Evolutionary conservation across 2,888 invertebrate species (phyloP), one percentile per base, ranked within the genome.

Genomic region (Amaurobius ferox): DNA sequence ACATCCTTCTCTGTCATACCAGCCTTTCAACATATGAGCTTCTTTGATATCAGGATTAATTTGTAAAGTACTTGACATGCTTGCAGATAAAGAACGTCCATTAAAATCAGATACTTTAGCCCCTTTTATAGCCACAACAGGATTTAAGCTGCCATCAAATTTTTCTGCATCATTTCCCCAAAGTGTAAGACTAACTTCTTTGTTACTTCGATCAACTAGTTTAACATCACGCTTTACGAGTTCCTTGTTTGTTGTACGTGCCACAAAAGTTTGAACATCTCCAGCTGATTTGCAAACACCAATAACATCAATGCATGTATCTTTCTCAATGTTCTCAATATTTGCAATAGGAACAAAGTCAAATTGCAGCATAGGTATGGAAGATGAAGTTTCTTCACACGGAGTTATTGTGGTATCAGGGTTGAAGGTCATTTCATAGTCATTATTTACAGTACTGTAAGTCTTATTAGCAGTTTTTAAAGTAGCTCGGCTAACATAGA

Each of bases 381-480:
- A 89, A 23, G 79, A 55, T 23, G 76, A n/a, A 13, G 86, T 88
- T n/a, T 90, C 90, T 0, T 94, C 93, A 83, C 93, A 93, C 0
- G 91, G 92, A 13, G 91, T 90, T 0, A 94, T 90, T 89, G 92
- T 93, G 0, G 97, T 95, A 64, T 98, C 97, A 7, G 92, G 91
- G 13, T 93, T 94, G 90, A 98, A 94, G 0, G 96, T 95, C 95
- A 99, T 95, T 91, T 99, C 99, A 90, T 98, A 99, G 91, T 99
- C 98, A 91, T 98, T 97, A 89, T 96, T 96, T 6, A 98, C 91
- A 44, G 93, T 93, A 39, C 94, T 93, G 91, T 93, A 99, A 90
- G 96, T 95, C 90, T 97, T 98, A 91, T 99, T 98, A 0, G 99
- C 98, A 0, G 96, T 94, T 91, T 98, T 98, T n/a, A 99, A 91